These are phyloP conservation scores for Agelastica alni DNA, from an alignment of 2,888 invertebrate species.

Conservation along the genomic window DNA sequence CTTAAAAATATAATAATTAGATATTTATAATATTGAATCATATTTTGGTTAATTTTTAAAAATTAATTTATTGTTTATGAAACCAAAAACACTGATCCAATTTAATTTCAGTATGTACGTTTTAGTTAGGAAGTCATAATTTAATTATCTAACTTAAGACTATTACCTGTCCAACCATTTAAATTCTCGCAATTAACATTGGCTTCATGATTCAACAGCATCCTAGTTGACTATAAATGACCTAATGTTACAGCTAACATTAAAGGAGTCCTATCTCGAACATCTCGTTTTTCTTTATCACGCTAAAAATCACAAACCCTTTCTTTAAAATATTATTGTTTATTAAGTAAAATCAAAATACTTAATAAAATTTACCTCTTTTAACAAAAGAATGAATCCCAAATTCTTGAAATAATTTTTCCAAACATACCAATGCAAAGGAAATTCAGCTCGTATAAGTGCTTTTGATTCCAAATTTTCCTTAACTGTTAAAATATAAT, in stretches of 20 bases:
- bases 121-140: conserved; percentile 18
- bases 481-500: not conserved
- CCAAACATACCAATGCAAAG: conserved; percentile 89
- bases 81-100: conserved; percentile 16
- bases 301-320: too few relatives aligned
- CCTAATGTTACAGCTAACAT: conserved; percentile 94
- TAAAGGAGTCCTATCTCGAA: conserved; percentile 87
- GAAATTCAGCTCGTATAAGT: conserved; percentile 69
- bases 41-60: too few relatives aligned
- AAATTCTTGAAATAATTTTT: conserved; percentile 75
- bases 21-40: too few relatives aligned
- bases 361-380: too few relatives aligned
- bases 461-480: conserved; percentile 53
- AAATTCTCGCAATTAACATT: conserved; percentile 83
- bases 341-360: too few relatives aligned
- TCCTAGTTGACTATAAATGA: conserved; percentile 75
- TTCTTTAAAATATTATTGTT: too few relatives aligned
- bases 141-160: conserved; percentile 23
- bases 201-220: conserved; percentile 77
- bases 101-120: conserved; percentile 3
- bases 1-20: too few relatives aligned
- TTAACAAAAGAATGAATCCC: conserved; percentile 64
- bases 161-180: conserved; percentile 92
- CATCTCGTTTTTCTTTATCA: conserved; percentile 80
- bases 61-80: too few relatives aligned